Evolutionary conservation across 2,888 invertebrate genomes (phyloP).

Genomic region (Euproctis similis): DNA sequence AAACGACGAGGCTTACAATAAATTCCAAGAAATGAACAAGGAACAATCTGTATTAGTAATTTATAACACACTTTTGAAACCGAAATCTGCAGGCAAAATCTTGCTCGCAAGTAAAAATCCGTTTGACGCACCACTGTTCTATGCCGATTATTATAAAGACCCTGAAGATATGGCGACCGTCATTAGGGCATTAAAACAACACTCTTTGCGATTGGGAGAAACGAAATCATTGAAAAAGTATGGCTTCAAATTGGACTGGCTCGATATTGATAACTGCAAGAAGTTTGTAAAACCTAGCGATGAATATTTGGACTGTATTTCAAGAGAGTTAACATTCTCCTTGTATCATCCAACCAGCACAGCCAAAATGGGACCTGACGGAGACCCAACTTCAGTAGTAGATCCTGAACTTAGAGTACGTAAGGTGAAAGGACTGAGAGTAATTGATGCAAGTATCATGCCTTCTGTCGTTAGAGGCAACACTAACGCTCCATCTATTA

Average conservation of each 20-base stretch:
- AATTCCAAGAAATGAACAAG: conserved; percentile 54
- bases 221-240: conserved; percentile 70
- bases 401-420: conserved; percentile 66
- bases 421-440: conserved; percentile 65
- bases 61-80: conserved; percentile 78
- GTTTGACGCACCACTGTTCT: conserved; percentile 77
- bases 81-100: conserved; percentile 78
- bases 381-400: conserved; percentile 68
- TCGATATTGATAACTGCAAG: conserved; percentile 74
- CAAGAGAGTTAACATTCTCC: conserved; percentile 65
- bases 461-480: conserved; percentile 73
- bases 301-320: conserved; percentile 82
- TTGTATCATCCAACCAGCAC: conserved; percentile 75
- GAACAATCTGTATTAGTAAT: conserved; percentile 67
- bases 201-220: conserved; percentile 53
- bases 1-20: conserved; percentile 56
- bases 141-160: conserved; percentile 79
- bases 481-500: conserved; percentile 75
- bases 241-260: conserved; percentile 69
- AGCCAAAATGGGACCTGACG: conserved; percentile 68
- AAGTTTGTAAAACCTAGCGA: conserved; percentile 72
- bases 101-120: conserved; percentile 79
- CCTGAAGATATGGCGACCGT: conserved; percentile 72
- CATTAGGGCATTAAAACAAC: conserved; percentile 60
- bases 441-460: conserved; percentile 77